phyloP scores from a whole-genome alignment of 2,113 vertebrate genomes.

The Lycaon pictus region DNA sequence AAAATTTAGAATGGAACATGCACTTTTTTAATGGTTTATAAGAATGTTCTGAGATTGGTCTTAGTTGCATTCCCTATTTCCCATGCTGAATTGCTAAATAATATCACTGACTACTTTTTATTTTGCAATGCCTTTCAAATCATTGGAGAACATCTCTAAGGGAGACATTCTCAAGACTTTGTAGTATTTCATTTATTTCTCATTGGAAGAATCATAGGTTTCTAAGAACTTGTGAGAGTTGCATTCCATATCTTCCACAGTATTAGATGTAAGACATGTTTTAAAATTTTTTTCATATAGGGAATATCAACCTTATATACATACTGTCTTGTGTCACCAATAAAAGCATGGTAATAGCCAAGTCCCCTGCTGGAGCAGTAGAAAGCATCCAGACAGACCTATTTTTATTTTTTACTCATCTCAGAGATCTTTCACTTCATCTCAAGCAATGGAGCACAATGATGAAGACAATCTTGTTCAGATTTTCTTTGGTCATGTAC shows the following conservation, averaged over 20 bases:
- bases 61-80: not conserved
- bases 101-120: not conserved
- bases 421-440: constrained; percentile 54
- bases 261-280: not conserved
- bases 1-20: not conserved
- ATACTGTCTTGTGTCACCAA: not conserved
- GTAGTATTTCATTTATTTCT: constrained; percentile 32
- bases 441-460: constrained; percentile 47
- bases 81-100: not conserved
- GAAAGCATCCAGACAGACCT: not conserved
- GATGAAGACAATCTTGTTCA: constrained; percentile 51
- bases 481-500: constrained; percentile 49
- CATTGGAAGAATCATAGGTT: constrained; percentile 27
- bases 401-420: not conserved
- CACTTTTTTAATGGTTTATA: not conserved
- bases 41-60: not conserved
- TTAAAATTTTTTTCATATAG: not conserved
- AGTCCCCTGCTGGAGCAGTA: not conserved
- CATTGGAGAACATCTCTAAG: not conserved
- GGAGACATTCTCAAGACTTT: not conserved
- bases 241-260: not conserved
- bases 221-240: not conserved
- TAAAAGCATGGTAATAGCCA: not conserved
- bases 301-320: not conserved
- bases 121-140: constrained; percentile 28